Evolutionary conservation across 2,888 invertebrate genomes (phyloP).

Genomic region (Heliconius sara): DNA sequence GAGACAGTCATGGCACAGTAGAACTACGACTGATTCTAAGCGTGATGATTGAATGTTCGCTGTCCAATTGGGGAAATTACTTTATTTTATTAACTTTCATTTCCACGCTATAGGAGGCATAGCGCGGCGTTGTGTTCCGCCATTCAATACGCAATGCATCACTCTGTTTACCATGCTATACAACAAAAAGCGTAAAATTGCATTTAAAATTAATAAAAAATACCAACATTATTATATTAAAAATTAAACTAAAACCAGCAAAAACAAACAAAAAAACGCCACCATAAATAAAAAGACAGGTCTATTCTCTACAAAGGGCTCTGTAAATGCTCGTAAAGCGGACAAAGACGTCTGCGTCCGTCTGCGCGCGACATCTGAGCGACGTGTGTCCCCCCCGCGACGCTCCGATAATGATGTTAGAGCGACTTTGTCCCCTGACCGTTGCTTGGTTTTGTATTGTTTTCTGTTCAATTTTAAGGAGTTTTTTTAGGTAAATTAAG

Average conservation of each 20-base stretch:
- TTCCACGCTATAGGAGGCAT: too few species aligned
- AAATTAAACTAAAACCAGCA: constrained; percentile 4
- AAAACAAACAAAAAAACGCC: constrained; percentile 29
- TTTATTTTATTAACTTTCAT: too few species aligned
- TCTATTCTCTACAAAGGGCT: constrained; percentile 70
- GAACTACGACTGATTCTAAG: too few species aligned
- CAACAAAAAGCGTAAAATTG: background rate
- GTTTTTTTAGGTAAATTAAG: background rate
- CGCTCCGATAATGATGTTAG: constrained; percentile 80
- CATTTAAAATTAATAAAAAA: background rate
- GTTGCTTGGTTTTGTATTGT: constrained; percentile 50
- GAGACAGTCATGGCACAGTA: too few species aligned
- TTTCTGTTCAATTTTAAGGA: constrained; percentile 24
- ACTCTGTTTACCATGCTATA: background rate
- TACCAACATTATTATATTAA: too few species aligned
- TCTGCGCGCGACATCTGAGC: constrained; percentile 82
- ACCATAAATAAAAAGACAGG: constrained; percentile 59
- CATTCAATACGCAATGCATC: too few species aligned
- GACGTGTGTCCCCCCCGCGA: constrained; percentile 74
- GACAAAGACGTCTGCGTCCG: constrained; percentile 84
- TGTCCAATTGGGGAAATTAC: too few species aligned
- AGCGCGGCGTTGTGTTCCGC: too few species aligned
- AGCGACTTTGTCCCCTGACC: constrained; percentile 76
- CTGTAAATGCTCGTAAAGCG: constrained; percentile 74
- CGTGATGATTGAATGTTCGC: too few species aligned